Evolutionary conservation across 2,888 invertebrate genomes (phyloP).

Genomic region (Dryocosmus kuriphilus): DNA sequence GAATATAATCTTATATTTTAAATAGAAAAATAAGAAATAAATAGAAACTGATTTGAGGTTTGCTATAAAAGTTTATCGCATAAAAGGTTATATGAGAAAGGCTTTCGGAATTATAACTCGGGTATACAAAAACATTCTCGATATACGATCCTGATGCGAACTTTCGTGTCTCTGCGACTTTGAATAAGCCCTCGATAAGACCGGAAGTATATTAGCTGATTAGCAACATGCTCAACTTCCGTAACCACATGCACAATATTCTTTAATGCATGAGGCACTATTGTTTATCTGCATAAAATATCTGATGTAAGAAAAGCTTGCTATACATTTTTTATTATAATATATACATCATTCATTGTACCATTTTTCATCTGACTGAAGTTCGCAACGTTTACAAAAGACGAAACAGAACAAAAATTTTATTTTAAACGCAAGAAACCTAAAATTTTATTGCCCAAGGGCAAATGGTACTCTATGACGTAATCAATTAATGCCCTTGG

Average conservation of each 20-base stretch:
- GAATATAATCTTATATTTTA: too few species aligned
- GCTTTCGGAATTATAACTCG: background rate
- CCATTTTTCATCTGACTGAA: too few species aligned
- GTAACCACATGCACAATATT: background rate
- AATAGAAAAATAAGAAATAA: too few species aligned
- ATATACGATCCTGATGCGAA: constrained; percentile 11
- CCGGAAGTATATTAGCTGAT: constrained; percentile 32
- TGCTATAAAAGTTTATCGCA: background rate
- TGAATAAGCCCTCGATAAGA: too few species aligned
- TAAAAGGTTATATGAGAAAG: background rate
- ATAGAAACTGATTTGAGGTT: background rate
- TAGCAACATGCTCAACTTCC: background rate
- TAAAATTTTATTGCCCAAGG: too few species aligned
- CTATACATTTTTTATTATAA: too few species aligned
- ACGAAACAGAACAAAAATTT: too few species aligned
- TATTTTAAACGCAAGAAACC: too few species aligned
- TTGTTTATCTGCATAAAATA: background rate
- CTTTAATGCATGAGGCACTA: background rate
- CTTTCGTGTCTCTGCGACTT: constrained; percentile 23
- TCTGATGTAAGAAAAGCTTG: background rate
- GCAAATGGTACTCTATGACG: too few species aligned
- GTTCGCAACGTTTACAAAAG: too few species aligned
- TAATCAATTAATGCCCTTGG: too few species aligned
- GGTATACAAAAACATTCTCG: constrained; percentile 29
- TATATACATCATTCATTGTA: too few species aligned